Conservation (phyloP, 64 coral and sea anemone species). For the Anthopleura sola region DNA sequence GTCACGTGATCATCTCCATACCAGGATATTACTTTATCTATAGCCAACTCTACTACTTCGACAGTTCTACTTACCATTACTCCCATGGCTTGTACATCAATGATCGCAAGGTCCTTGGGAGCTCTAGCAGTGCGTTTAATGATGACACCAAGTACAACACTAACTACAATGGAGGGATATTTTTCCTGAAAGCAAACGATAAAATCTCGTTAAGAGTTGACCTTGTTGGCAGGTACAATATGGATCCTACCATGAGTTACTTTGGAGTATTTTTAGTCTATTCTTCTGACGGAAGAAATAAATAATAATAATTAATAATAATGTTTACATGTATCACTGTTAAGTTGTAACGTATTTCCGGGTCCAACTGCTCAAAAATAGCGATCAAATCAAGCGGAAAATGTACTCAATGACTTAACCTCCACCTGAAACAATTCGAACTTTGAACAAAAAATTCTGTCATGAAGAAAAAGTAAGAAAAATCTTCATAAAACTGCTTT, state of each 20-base stretch:
- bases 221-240: neutral
- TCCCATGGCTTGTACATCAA: constrained; percentile 42
- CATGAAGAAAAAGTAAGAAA: too few relatives aligned
- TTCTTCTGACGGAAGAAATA: neutral
- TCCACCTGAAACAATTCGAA: too few relatives aligned
- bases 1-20: constrained; percentile 1
- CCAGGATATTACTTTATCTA: constrained; percentile 58
- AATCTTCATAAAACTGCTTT: too few relatives aligned
- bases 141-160: constrained; percentile 29
- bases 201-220: constrained; percentile 28
- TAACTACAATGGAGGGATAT: constrained; percentile 45
- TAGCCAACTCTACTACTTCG: constrained; percentile 47
- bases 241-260: constrained; percentile 44
- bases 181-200: constrained; percentile 24
- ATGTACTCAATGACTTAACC: too few relatives aligned
- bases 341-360: too few relatives aligned
- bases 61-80: constrained; percentile 16
- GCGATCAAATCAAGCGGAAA: too few relatives aligned
- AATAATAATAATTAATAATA: too few relatives aligned
- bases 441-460: too few relatives aligned
- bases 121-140: constrained; percentile 12
- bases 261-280: constrained; percentile 52
- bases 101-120: constrained; percentile 18
- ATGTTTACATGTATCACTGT: too few relatives aligned
- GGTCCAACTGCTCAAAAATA: too few relatives aligned